Evolutionary conservation across 2,113 vertebrate species (phyloP).

Genomic region (Gnathonemus echidnorhynchus): DNA sequence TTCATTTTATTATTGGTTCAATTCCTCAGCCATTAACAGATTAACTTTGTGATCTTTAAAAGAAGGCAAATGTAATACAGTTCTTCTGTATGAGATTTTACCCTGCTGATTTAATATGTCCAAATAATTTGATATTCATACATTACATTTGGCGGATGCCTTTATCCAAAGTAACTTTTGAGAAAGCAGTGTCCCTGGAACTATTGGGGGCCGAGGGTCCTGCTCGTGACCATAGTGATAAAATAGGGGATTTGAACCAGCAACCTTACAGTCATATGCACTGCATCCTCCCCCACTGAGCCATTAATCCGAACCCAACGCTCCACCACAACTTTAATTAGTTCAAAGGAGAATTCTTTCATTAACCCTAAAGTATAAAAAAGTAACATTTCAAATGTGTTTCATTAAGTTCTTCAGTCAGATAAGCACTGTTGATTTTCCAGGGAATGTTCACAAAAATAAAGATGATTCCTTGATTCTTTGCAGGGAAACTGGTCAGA

Average conservation of each 20-base stretch:
- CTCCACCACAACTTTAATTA: not conserved
- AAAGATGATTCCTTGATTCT: not conserved
- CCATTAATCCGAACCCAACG: not conserved
- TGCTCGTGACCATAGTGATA: not conserved
- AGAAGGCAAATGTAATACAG: not conserved
- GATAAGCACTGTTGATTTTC: not conserved
- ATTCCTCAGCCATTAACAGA: not conserved
- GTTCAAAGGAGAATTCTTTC: not conserved
- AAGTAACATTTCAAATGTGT: not conserved
- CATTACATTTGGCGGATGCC: not conserved
- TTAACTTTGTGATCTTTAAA: not conserved
- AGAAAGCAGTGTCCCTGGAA: not conserved
- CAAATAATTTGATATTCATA: not conserved
- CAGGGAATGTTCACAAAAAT: not conserved
- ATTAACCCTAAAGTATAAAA: not conserved
- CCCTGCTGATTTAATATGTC: not conserved
- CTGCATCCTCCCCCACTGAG: not conserved
- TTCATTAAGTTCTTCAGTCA: not conserved
- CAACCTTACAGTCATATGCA: not conserved
- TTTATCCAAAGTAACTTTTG: not conserved
- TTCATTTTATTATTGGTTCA: not conserved
- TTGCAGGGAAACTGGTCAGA: not conserved
- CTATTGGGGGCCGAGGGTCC: not conserved
- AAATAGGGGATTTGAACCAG: not conserved
- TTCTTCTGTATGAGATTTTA: not conserved